phyloP scores from a whole-genome alignment of 2,113 vertebrate genomes.

The Anthoscopus minutus region DNA sequence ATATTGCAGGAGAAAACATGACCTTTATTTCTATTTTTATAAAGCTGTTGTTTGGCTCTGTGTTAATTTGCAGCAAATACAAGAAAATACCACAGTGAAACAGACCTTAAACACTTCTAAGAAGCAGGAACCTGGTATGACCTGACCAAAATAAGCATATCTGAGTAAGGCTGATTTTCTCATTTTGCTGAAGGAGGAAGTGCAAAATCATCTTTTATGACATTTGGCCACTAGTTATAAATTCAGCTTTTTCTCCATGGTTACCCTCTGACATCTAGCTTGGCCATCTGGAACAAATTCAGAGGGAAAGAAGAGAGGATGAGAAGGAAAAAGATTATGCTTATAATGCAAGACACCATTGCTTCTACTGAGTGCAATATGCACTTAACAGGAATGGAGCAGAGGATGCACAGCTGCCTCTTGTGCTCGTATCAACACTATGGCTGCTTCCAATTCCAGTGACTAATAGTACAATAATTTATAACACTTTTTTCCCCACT shows the following conservation, averaged over 20 bases:
- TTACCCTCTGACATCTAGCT: not conserved
- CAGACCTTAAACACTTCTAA: not conserved
- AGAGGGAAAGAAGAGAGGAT: not conserved
- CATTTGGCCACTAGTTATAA: not conserved
- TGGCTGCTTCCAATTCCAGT: not conserved
- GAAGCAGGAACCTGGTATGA: not conserved
- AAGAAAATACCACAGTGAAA: not conserved
- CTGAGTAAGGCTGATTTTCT: not conserved
- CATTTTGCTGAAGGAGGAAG: not conserved
- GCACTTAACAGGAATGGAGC: not conserved
- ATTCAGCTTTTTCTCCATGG: not conserved
- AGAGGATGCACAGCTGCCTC: constrained; percentile 33
- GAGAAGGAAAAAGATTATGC: not conserved
- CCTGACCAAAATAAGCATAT: not conserved
- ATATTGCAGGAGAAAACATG: not conserved
- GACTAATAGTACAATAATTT: not conserved
- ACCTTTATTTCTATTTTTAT: not conserved
- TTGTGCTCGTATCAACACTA: not conserved
- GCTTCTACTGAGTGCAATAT: not conserved
- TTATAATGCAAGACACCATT: not conserved
- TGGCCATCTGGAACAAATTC: constrained; percentile 34
- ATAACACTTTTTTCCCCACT: not conserved
- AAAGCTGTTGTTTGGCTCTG: not conserved
- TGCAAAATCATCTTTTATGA: not conserved
- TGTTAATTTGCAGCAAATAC: not conserved